phyloP scores from a whole-genome alignment of 2,888 invertebrate genomes.

The Machimus rusticus region DNA sequence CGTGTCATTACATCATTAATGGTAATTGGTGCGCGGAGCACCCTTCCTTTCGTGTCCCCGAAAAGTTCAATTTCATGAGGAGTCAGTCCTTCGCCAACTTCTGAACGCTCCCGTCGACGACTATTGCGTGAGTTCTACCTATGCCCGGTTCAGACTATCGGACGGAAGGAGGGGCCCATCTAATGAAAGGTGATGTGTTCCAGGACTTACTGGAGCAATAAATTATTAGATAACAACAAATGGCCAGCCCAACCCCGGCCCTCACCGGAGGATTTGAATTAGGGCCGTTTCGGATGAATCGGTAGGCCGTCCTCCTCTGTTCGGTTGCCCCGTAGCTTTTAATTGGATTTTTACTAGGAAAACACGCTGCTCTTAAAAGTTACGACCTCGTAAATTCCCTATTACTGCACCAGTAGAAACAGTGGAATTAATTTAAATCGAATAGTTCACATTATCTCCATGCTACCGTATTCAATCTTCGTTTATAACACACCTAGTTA shows the following conservation, averaged over 20 bases:
- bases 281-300: neutral
- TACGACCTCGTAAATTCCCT: neutral
- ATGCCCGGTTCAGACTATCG: neutral
- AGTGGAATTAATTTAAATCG: neutral
- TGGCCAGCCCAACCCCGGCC: neutral
- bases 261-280: neutral
- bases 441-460: neutral
- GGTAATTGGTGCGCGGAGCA: slow-evolving; percentile 6
- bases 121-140: neutral
- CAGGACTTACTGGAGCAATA: slow-evolving; percentile 3
- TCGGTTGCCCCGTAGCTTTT: neutral
- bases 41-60: neutral
- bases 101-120: neutral
- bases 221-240: slow-evolving; percentile 24
- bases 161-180: neutral
- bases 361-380: neutral
- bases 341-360: neutral
- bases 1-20: slow-evolving; percentile 44
- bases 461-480: neutral
- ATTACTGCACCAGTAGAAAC: neutral
- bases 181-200: slow-evolving; percentile 17
- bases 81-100: neutral
- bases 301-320: neutral
- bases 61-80: neutral
- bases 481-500: neutral